Conservation (phyloP, 2,888 invertebrate genomes). For the Halictus ligatus region DNA sequence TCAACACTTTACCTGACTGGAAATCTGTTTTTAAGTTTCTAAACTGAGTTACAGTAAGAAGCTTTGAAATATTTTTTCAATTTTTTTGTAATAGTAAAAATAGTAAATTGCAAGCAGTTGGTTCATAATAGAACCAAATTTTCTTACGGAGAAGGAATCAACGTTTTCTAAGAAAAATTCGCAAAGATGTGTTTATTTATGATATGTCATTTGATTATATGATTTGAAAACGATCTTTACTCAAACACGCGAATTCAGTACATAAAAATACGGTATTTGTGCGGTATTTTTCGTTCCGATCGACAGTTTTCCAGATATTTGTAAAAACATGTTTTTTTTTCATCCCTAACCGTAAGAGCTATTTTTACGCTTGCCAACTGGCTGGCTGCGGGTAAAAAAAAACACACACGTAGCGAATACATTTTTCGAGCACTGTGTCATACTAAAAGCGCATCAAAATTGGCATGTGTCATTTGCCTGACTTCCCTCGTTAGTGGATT, state of each 20-base stretch:
- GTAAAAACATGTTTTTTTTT: neutral
- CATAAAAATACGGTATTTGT: neutral
- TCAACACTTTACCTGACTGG: too few species aligned
- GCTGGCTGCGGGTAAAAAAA: neutral
- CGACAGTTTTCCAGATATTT: neutral
- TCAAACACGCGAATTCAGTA: neutral
- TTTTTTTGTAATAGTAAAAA: neutral
- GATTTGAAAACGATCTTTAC: neutral
- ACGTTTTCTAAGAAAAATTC: neutral
- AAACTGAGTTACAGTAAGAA: too few species aligned
- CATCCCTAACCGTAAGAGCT: neutral
- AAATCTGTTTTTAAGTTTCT: too few species aligned
- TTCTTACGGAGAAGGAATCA: too few species aligned
- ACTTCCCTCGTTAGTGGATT: neutral
- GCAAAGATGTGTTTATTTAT: neutral
- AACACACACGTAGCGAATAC: neutral
- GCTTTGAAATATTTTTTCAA: neutral
- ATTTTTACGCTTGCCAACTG: neutral
- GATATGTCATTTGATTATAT: neutral
- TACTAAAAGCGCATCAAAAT: slow-evolving; percentile 2
- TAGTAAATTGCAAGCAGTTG: too few species aligned
- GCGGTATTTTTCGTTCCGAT: neutral
- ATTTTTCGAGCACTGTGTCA: neutral
- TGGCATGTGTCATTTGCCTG: neutral
- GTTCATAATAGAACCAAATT: too few species aligned